Evolutionary conservation across 1,140 invertebrate species (phyloP).

Genomic region (Globodera rostochiensis): DNA sequence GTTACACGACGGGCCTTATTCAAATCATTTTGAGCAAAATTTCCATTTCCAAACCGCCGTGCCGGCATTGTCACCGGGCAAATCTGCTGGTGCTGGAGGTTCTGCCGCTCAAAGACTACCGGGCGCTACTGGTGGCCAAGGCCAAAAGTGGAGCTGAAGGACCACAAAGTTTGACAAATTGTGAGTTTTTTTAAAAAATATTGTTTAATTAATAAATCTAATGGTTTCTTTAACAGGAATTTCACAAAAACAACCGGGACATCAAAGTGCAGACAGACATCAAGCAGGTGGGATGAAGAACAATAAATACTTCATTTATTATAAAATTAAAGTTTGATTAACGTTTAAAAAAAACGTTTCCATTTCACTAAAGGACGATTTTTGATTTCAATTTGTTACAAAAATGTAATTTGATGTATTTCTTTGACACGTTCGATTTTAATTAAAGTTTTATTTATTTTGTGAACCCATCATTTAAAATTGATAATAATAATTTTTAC

Average conservation of each 20-base stretch:
- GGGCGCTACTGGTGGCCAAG: slow-evolving; percentile 27
- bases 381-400: neutral
- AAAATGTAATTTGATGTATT: too few species aligned
- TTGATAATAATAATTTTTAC: neutral
- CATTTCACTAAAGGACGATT: neutral
- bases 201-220: slow-evolving; percentile 11
- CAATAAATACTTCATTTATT: too few species aligned
- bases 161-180: slow-evolving; percentile 62
- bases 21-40: too few species aligned
- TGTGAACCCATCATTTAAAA: too few species aligned
- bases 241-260: slow-evolving; percentile 66
- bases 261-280: slow-evolving; percentile 82
- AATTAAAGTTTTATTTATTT: too few species aligned
- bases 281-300: slow-evolving; percentile 75
- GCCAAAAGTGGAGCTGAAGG: slow-evolving; percentile 58
- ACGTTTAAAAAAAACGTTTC: neutral
- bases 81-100: slow-evolving; percentile 11
- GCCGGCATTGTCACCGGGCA: slow-evolving; percentile 19
- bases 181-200: slow-evolving; percentile 37
- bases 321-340: too few species aligned
- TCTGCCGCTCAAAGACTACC: slow-evolving; percentile 64
- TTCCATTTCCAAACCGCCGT: slow-evolving; percentile 26
- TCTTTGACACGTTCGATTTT: too few species aligned
- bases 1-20: too few species aligned
- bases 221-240: slow-evolving; percentile 26